Percentiles rank a stretch among this genome's conserved stretches.
phyloP scores from a whole-genome alignment of 2,113 vertebrate species.

The Candoia aspera region DNA sequence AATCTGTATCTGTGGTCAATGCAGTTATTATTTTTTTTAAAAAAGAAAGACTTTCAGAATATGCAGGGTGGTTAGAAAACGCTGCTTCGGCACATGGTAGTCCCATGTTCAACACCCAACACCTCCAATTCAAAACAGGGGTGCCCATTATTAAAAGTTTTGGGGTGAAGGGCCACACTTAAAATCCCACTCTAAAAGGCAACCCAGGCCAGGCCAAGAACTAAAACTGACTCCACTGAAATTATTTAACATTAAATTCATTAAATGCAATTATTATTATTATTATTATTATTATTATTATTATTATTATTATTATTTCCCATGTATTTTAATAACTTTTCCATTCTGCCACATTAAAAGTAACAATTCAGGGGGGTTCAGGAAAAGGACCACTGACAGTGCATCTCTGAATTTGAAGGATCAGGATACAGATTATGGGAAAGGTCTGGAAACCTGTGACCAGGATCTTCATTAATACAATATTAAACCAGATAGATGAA shows the following conservation, averaged over 20 bases:
- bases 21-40: slow-evolving; percentile 63
- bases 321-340: background rate
- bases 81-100: background rate
- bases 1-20: slow-evolving; percentile 90
- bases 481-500: background rate
- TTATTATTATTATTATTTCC: background rate
- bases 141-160: background rate
- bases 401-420: background rate
- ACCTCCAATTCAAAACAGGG: background rate
- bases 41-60: background rate
- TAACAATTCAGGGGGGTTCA: background rate
- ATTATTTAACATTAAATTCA: background rate
- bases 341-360: background rate
- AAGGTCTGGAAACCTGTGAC: background rate
- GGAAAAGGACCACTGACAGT: background rate
- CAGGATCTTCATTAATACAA: background rate
- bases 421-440: background rate
- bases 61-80: background rate
- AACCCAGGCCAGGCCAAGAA: background rate
- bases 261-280: background rate
- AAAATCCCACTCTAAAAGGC: background rate
- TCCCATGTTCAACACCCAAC: background rate
- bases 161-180: background rate
- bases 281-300: background rate
- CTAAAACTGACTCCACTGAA: background rate